phyloP scores from a whole-genome alignment of 1,140 invertebrate species.

The Lamellibrachia luymesi region DNA sequence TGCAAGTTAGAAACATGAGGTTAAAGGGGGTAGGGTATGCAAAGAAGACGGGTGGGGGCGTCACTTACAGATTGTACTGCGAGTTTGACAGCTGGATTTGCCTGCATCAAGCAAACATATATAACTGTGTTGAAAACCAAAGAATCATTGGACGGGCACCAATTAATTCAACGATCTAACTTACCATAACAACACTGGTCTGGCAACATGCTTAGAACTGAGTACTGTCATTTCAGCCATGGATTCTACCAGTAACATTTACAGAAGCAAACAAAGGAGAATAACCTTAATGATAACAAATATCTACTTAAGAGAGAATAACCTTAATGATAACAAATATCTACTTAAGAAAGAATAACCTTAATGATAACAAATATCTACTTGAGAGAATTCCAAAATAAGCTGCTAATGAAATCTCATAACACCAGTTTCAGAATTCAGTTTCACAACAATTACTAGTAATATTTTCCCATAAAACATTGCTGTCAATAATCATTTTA shows the following conservation, averaged over 20 bases:
- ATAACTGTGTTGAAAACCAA: slow-evolving; percentile 19
- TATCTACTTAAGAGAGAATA: neutral
- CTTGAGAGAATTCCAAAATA: neutral
- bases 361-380: no score
- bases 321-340: no score
- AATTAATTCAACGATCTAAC: slow-evolving; percentile 28
- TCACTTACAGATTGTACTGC: slow-evolving; percentile 76
- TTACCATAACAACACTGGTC: slow-evolving; percentile 27
- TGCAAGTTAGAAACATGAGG: neutral
- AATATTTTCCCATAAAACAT: neutral
- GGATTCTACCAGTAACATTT: neutral
- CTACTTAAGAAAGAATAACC: no score
- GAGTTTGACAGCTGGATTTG: slow-evolving; percentile 78
- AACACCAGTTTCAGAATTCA: no score
- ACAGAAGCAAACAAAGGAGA: neutral
- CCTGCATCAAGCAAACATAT: slow-evolving; percentile 62
- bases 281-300: neutral
- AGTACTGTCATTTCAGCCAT: neutral
- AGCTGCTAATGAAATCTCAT: no score
- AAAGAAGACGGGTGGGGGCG: neutral
- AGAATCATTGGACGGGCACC: slow-evolving; percentile 33
- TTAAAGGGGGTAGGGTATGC: neutral
- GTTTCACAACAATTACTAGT: no score
- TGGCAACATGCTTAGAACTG: neutral
- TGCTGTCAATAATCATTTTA: neutral